Conservation (phyloP, 1,140 invertebrate species). For the Globodera rostochiensis region DNA sequence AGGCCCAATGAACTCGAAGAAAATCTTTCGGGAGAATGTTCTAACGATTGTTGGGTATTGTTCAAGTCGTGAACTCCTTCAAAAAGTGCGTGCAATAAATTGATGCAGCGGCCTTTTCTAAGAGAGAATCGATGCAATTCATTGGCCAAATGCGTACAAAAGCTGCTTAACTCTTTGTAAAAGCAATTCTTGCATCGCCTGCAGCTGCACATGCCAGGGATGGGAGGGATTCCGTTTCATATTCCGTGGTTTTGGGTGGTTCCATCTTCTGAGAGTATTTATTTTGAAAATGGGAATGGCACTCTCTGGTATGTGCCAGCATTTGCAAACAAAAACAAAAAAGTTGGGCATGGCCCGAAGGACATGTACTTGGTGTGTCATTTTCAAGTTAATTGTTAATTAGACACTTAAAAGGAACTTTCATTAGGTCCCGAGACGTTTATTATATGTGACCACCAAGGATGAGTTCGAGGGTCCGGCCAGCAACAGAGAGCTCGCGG, state of each 20-base stretch:
- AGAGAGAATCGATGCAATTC: no score
- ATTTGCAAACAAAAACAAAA: not conserved
- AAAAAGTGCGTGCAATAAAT: constrained; percentile 8
- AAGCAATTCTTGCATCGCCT: no score
- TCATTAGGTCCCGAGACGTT: not conserved
- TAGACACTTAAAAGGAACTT: not conserved
- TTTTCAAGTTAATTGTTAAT: not conserved
- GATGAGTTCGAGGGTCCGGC: constrained; percentile 17
- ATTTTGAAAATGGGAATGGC: no score
- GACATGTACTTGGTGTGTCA: constrained; percentile 2
- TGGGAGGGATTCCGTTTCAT: no score
- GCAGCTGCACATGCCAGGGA: no score
- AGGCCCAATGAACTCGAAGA: constrained; percentile 20
- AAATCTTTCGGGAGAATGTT: constrained; percentile 24
- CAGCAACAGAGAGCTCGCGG: not conserved
- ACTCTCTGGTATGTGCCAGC: not conserved
- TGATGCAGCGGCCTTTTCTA: constrained; percentile 21
- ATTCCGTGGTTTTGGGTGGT: no score
- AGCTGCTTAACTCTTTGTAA: no score
- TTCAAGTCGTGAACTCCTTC: constrained; percentile 25
- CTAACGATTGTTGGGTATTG: not conserved
- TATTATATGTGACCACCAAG: constrained; percentile 11
- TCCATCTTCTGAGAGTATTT: no score
- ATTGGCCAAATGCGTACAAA: no score
- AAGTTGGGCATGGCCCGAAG: not conserved